phyloP scores from a whole-genome alignment of 1,140 invertebrate genomes.

The Drosophila seguyi region DNA sequence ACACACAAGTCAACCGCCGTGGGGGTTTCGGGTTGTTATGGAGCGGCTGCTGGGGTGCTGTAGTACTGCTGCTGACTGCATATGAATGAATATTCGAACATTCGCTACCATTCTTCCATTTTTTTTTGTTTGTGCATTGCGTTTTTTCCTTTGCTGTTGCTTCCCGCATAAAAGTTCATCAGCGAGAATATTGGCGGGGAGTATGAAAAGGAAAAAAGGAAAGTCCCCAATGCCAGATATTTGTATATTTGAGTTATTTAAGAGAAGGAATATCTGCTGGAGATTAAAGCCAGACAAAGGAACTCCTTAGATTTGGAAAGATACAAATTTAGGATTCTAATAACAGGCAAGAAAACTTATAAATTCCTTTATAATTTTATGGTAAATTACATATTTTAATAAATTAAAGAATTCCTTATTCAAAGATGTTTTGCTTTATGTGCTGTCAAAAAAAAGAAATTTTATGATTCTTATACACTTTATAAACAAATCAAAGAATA shows the following conservation, averaged over 20 bases:
- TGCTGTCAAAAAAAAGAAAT: neutral
- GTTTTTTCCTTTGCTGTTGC: slow-evolving; percentile 33
- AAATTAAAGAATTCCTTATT: too few relatives aligned
- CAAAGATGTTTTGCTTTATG: neutral
- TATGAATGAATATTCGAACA: slow-evolving; percentile 82
- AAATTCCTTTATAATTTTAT: too few relatives aligned
- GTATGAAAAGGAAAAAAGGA: slow-evolving; percentile 53
- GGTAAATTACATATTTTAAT: too few relatives aligned
- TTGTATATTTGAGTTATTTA: slow-evolving; percentile 26
- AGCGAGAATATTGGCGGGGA: slow-evolving; percentile 72
- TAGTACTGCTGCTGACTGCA: slow-evolving; percentile 69
- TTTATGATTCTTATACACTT: fast-evolving
- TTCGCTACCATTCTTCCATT: slow-evolving; percentile 36
- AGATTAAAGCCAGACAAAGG: neutral
- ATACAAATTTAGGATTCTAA: neutral
- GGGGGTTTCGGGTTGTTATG: slow-evolving; percentile 42
- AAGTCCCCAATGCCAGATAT: slow-evolving; percentile 57
- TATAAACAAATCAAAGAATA: neutral
- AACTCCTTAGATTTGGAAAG: neutral
- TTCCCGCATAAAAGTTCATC: slow-evolving; percentile 76
- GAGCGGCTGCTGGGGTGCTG: slow-evolving; percentile 11
- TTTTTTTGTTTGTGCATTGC: slow-evolving; percentile 41
- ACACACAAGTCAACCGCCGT: slow-evolving; percentile 66
- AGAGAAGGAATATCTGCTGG: slow-evolving; percentile 5
- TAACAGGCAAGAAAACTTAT: too few relatives aligned